Percentiles rank a stretch among this genome's conserved stretches.
Conservation (phyloP, 2,888 invertebrate genomes). For the Leucoptera coffeella region DNA sequence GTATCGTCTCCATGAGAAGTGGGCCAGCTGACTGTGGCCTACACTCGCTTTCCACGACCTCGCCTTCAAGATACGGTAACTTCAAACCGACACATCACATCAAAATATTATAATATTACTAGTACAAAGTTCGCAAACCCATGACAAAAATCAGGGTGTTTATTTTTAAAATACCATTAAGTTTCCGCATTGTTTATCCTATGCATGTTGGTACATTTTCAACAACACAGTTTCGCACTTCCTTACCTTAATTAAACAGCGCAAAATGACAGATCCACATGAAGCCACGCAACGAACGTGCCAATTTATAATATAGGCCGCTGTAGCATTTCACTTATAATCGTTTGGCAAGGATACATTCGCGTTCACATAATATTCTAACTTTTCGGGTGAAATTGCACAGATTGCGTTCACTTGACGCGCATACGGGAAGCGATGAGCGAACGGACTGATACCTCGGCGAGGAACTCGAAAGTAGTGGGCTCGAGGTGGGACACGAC, state of each 20-base stretch:
- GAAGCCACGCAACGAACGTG: too few species aligned
- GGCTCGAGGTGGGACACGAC: slow-evolving; percentile 14
- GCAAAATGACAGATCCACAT: slow-evolving; percentile 28
- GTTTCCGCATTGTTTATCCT: too few species aligned
- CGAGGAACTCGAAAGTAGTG: not conserved
- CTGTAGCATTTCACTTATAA: slow-evolving; percentile 42
- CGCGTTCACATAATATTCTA: slow-evolving; percentile 45
- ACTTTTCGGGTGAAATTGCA: slow-evolving; percentile 26
- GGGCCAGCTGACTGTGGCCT: slow-evolving; percentile 37
- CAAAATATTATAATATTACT: slow-evolving; percentile 5
- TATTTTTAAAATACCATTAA: too few species aligned
- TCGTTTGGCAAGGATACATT: slow-evolving; percentile 29
- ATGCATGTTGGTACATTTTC: too few species aligned
- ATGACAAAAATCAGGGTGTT: too few species aligned
- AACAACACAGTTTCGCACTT: too few species aligned
- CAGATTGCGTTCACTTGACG: slow-evolving; percentile 22
- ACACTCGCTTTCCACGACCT: slow-evolving; percentile 19
- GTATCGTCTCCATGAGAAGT: slow-evolving; percentile 32
- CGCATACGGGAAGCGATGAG: slow-evolving; percentile 24
- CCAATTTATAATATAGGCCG: too few species aligned
- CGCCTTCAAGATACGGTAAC: too few species aligned
- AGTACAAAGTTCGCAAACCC: too few species aligned
- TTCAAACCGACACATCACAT: slow-evolving; percentile 5
- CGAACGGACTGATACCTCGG: slow-evolving; percentile 12
- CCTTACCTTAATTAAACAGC: slow-evolving; percentile 20